Evolutionary conservation across 2,888 invertebrate genomes (phyloP).

Genomic region (Junonia oenone): DNA sequence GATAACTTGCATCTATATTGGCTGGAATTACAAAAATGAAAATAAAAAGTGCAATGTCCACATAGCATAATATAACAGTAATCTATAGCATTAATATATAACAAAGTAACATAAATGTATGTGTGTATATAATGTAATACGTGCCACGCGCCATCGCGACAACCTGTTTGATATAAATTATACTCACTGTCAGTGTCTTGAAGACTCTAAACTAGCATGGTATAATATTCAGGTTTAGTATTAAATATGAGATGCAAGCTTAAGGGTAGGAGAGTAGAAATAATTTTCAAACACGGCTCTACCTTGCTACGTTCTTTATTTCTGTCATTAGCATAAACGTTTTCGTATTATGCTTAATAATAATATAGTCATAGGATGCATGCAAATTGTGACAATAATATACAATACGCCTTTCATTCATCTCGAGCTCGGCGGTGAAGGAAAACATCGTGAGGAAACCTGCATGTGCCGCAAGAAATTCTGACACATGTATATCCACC

Average conservation of each 20-base stretch:
- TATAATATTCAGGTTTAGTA: conserved; percentile 13
- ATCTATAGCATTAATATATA: background rate
- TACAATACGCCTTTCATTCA: no score
- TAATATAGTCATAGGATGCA: no score
- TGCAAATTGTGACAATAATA: no score
- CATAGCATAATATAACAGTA: background rate
- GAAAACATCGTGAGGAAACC: no score
- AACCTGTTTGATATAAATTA: conserved; percentile 21
- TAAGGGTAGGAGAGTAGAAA: background rate
- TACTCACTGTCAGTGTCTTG: conserved; percentile 12
- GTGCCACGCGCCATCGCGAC: conserved; percentile 25
- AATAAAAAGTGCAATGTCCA: background rate
- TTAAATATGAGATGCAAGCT: background rate
- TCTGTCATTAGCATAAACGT: no score
- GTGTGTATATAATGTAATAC: background rate
- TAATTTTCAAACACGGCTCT: background rate
- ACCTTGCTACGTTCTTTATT: background rate
- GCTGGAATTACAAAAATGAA: background rate
- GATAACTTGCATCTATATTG: background rate
- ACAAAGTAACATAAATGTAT: no score
- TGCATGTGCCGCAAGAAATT: no score
- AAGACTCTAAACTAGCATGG: conserved; percentile 2
- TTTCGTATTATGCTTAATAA: no score
- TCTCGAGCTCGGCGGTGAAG: no score
- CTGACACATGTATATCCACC: no score